These are phyloP conservation scores for Stenurella melanura DNA, from an alignment of 2,888 invertebrate species.

Conservation along the genomic window DNA sequence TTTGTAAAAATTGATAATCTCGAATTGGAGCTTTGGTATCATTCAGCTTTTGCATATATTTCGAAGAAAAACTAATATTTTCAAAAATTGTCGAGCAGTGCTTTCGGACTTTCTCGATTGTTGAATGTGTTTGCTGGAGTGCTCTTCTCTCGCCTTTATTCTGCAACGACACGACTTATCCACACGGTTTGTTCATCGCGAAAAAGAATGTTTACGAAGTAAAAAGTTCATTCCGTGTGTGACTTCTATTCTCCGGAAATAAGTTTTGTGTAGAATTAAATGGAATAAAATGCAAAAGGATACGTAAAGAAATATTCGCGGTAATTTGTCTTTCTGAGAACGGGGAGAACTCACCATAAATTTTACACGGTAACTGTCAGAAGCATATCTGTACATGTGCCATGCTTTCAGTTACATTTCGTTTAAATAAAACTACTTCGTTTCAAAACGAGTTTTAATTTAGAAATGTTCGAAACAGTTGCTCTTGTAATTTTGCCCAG, in stretches of 20 bases:
- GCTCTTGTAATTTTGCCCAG: not conserved
- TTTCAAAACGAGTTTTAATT: not conserved
- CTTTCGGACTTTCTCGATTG: too few species aligned
- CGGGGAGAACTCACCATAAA: not conserved
- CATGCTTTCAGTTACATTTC: not conserved
- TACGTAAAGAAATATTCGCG: slow-evolving; percentile 3
- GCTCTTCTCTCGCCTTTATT: too few species aligned
- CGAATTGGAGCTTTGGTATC: too few species aligned
- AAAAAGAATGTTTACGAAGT: not conserved
- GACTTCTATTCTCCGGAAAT: not conserved
- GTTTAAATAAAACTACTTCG: slow-evolving; percentile 5
- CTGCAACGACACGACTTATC: too few species aligned
- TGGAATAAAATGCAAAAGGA: not conserved
- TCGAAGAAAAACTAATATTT: too few species aligned
- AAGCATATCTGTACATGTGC: slow-evolving; percentile 7
- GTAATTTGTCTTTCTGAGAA: slow-evolving; percentile 7
- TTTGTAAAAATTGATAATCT: too few species aligned
- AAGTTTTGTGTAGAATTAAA: not conserved
- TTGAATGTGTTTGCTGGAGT: too few species aligned
- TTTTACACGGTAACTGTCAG: slow-evolving; percentile 4
- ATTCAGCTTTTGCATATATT: too few species aligned
- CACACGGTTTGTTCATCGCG: not conserved
- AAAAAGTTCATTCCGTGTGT: not conserved
- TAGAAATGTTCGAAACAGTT: not conserved
- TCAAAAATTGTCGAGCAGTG: too few species aligned